phyloP scores from a whole-genome alignment of 2,888 invertebrate genomes.

The Phaedon cochleariae region DNA sequence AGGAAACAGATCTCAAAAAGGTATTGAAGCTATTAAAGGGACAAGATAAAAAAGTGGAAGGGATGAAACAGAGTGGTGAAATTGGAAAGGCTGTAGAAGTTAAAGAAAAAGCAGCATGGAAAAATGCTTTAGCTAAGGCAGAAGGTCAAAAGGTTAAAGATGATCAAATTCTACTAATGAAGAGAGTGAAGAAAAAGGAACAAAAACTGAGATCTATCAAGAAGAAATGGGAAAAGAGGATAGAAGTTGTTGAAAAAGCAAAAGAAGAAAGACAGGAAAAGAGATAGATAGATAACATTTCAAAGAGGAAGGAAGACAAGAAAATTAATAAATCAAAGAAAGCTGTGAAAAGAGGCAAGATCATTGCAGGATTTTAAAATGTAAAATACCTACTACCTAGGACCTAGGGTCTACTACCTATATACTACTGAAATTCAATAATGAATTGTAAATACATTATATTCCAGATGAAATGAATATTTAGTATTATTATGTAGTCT shows the following conservation, averaged over 20 bases:
- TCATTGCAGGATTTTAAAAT: constrained; percentile 73
- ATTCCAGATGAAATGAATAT: not conserved
- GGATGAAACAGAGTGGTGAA: constrained; percentile 77
- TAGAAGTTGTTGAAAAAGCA: constrained; percentile 75
- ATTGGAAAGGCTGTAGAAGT: constrained; percentile 76
- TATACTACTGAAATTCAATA: no score
- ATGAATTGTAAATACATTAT: not conserved
- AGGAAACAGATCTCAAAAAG: constrained; percentile 78
- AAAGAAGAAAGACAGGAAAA: constrained; percentile 83
- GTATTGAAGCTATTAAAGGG: constrained; percentile 81
- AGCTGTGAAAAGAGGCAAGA: constrained; percentile 77
- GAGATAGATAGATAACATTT: constrained; percentile 82
- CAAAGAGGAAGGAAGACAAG: constrained; percentile 83
- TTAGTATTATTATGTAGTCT: no score
- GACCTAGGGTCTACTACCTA: no score
- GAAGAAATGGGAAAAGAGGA: constrained; percentile 85
- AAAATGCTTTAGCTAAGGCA: constrained; percentile 85
- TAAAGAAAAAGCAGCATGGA: constrained; percentile 86
- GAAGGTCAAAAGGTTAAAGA: constrained; percentile 93
- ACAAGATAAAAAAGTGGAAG: constrained; percentile 76
- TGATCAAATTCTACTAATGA: constrained; percentile 84
- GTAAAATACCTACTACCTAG: no score
- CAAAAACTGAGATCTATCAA: constrained; percentile 82
- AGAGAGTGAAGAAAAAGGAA: constrained; percentile 83
- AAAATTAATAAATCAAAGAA: constrained; percentile 82